Evolutionary conservation across 1,140 invertebrate species (phyloP).

Genomic region (Drosophila bocqueti): DNA sequence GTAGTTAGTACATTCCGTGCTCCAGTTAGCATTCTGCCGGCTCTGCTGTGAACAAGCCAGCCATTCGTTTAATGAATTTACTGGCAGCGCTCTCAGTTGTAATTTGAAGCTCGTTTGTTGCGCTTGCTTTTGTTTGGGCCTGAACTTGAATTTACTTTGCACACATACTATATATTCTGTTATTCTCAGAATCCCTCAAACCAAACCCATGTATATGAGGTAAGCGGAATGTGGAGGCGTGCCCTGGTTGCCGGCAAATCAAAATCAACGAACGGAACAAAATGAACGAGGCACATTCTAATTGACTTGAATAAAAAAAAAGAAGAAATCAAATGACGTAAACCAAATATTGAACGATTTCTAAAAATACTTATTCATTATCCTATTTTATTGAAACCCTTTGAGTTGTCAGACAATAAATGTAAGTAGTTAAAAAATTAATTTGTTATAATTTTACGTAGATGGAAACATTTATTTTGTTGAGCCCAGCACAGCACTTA

Average conservation of each 20-base stretch:
- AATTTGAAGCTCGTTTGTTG: constrained; percentile 82
- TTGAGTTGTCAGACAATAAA: not conserved
- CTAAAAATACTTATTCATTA: constrained; percentile 20
- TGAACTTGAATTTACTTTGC: constrained; percentile 74
- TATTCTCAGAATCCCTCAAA: constrained; percentile 24
- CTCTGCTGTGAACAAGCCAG: constrained; percentile 30
- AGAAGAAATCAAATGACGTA: constrained; percentile 24
- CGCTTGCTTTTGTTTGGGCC: constrained; percentile 61
- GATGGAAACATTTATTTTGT: not conserved
- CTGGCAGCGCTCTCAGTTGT: constrained; percentile 69
- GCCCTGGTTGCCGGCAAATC: constrained; percentile 55
- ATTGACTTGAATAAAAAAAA: constrained; percentile 43
- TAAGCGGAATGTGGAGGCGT: constrained; percentile 28
- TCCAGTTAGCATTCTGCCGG: constrained; percentile 63
- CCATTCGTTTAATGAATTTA: constrained; percentile 71
- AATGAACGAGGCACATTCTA: constrained; percentile 16
- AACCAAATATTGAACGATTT: constrained; percentile 32
- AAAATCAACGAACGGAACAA: constrained; percentile 41
- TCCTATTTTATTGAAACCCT: not conserved
- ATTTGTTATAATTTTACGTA: not conserved
- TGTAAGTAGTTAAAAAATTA: not conserved
- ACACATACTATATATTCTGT: constrained; percentile 1
- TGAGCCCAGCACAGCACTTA: not conserved
- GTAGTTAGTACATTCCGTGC: constrained; percentile 57
- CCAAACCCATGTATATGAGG: constrained; percentile 41